phyloP scores from a whole-genome alignment of 2,797 vertebrate species.

The Tachyglossus aculeatus region DNA sequence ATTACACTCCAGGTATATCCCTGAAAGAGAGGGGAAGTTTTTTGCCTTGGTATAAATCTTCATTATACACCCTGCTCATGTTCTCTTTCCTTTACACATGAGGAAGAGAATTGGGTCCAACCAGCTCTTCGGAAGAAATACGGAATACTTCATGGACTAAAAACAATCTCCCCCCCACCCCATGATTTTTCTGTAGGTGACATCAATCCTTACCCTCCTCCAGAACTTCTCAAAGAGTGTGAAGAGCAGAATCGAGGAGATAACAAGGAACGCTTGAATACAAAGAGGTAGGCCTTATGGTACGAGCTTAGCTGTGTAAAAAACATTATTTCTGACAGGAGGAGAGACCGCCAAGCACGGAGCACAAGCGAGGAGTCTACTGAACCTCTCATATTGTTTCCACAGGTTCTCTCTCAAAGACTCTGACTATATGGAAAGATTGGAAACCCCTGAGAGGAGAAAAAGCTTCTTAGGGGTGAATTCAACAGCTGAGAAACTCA shows the following conservation, averaged over 20 bases:
- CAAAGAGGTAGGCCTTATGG: slow-evolving; percentile 2
- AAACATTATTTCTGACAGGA: background rate
- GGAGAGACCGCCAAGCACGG: no score
- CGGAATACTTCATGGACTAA: background rate
- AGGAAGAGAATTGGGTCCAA: background rate
- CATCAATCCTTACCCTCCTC: slow-evolving; percentile 77
- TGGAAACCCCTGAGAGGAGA: slow-evolving; percentile 4
- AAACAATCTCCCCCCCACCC: background rate
- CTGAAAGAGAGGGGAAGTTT: no score
- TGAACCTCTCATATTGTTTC: background rate
- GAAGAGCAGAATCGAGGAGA: slow-evolving; percentile 59
- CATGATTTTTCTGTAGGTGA: slow-evolving; percentile 69
- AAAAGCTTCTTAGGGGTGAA: background rate
- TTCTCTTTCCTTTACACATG: slow-evolving; percentile 1
- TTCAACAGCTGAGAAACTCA: background rate
- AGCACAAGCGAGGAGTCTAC: no score
- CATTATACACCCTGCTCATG: background rate
- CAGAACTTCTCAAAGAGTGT: slow-evolving; percentile 70
- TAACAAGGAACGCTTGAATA: background rate
- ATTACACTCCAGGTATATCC: no score
- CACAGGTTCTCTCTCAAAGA: background rate
- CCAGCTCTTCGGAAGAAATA: background rate
- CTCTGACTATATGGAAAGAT: background rate
- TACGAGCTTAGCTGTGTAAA: background rate
- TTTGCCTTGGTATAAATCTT: no score